Evolutionary conservation across 2,797 vertebrate genomes (phyloP), one percentile per base, ranked within the genome.

Genomic region (Tenualosa ilisha): DNA sequence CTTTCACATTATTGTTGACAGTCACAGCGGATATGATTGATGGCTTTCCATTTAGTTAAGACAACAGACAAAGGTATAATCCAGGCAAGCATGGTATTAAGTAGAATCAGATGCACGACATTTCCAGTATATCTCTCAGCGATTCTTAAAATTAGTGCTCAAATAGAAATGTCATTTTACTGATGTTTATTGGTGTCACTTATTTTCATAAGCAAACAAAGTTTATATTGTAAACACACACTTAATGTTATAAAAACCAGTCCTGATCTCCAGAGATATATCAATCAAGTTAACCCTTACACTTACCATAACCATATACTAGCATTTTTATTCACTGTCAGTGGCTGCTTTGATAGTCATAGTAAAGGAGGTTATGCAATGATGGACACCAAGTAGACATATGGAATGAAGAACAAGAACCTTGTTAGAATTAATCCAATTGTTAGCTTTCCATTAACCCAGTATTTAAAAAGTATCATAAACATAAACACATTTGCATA

Each of bases 31-130:
- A 31, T 86, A 54, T 89, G 89, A 88, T 86, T 92, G 89, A 92
- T 87, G 90, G 65, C 82, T 86, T 68, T 61, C 17, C 91, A 85
- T 91, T 90, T 88, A 85, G 89, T 83, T 83, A 91, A 24, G 37
- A 40, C 31, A 72, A 72, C 26, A 68, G 17, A 59, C 56, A 72
- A 37, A 72, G 65, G 65, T 75, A 75, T 43, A 75, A 68, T 68
- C 37, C 43, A 22, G 31, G 31, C n/a, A 68, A 68, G 12, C 63
- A 68, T 65, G 24, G 63, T 31, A 37, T 43, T 20, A 75, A 43
- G 37, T 6, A 13, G 65, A 37, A 72, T 72, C 65, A 72, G 4
- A 13, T 75, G 68, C 15, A 75, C 17, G 8, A 37, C 22, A 75
- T 75, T 40, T 37, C 6, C 68, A 43, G 12, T 20, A 75, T 17